A percentile compares a stretch with the other conserved stretches of the same genome.
phyloP scores from a whole-genome alignment of 2,888 invertebrate genomes.

The Agonopterix arenella region DNA sequence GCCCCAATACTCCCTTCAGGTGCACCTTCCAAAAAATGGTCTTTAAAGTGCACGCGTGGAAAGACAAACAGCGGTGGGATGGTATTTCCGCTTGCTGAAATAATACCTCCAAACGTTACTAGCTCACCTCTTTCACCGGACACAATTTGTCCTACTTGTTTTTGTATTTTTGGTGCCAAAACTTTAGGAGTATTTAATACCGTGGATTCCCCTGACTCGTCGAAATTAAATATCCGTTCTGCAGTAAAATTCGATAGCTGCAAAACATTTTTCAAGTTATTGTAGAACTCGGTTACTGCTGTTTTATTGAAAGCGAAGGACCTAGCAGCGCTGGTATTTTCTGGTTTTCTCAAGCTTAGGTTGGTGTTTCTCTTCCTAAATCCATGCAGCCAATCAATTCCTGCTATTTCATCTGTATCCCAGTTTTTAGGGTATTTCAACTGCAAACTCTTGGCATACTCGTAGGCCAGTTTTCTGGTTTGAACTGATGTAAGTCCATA shows the following conservation, averaged over 20 bases:
- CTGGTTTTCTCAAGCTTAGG: conserved; percentile 24
- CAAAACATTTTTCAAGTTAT: conserved; percentile 13
- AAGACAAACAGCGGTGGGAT: conserved; percentile 24
- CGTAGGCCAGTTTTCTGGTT: conserved; percentile 16
- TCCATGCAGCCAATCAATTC: conserved; percentile 8
- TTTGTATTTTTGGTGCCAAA: conserved; percentile 13
- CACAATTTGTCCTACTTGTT: conserved; percentile 23
- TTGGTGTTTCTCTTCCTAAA: conserved; percentile 5
- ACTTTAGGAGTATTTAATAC: conserved; percentile 15
- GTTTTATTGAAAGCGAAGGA: conserved; percentile 23
- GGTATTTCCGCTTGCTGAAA: conserved; percentile 14
- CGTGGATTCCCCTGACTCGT: conserved; percentile 15
- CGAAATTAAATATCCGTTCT: conserved; percentile 14
- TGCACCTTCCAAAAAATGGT: conserved; percentile 7
- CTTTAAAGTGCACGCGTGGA: conserved; percentile 8
- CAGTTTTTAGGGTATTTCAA: conserved; percentile 16
- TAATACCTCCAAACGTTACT: conserved; percentile 20
- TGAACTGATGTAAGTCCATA: conserved; percentile 15
- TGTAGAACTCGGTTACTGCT: conserved; percentile 15
- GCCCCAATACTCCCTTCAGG: conserved; percentile 9
- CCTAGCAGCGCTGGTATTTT: conserved; percentile 27
- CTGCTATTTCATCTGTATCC: conserved; percentile 13
- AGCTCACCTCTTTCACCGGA: conserved; percentile 24
- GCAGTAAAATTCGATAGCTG: conserved; percentile 9
- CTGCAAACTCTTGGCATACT: conserved; percentile 17